Evolutionary conservation across 1,140 invertebrate genomes (phyloP), one percentile per base, ranked within the genome.

Genomic region (Atta colombica): DNA sequence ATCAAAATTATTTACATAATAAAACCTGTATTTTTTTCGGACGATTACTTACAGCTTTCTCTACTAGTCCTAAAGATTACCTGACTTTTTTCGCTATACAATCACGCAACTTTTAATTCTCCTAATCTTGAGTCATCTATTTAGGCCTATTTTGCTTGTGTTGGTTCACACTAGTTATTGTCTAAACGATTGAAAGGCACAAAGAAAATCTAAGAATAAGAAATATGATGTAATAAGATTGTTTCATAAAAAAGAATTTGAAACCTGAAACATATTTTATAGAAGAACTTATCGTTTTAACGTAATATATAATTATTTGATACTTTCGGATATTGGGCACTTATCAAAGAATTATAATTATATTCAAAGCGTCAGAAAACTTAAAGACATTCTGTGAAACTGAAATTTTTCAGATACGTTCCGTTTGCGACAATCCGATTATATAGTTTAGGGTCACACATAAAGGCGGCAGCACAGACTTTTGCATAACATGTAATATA

Each of bases 91-190:
- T 82, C 35, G 53, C 12, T 53, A 60, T 18, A 60, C 80, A 7
- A 21, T 74, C 39, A 14, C 68, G 53, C 53, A 82, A 82, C 39
- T 82, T 58, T 71, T 82, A 74, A 82, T 82, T 82, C 69, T 58
- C 66, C 31, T 25, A 14, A 82, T 82, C 39, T 74, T 49, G 28
- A 58, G 35, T 82, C 80, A 49, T 60, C 18, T 55, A 61, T 71
- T 55, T 58, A 39, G 31, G 4, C 16, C 8, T n/a, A 21, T 21
- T 5, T n/a, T n/a, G 60, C 45, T 66, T 7, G 21, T 28, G 18
- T 58, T 39, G 3, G 39, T 74, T 74, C 35, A 16, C 55, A 58
- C 25, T 25, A 25, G 25, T 68, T n/a, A n/a, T n/a, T 21, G 63
- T 53, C n/a, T 35, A 45, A 69, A 12, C 39, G 31, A 8, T 69